Evolutionary conservation across 1,140 invertebrate species (phyloP).

Genomic region (Sesamia nonagrioides): DNA sequence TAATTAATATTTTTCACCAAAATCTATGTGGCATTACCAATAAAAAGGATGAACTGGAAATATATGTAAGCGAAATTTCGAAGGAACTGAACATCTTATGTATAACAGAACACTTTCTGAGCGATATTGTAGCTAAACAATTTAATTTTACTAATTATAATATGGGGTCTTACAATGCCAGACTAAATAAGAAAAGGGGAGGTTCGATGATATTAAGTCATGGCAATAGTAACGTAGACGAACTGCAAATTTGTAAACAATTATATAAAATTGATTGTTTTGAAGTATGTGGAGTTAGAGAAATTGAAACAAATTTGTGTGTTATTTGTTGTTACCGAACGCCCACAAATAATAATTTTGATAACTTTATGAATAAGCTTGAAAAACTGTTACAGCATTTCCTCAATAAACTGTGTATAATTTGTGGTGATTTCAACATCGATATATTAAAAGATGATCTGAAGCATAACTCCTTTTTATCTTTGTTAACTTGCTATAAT

Average conservation of each 20-base stretch:
- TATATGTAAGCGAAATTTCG: neutral
- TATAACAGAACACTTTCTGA: constrained; percentile 5
- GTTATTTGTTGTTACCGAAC: neutral
- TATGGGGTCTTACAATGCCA: neutral
- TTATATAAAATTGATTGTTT: constrained; percentile 4
- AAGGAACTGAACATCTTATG: neutral
- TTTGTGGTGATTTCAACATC: constrained; percentile 3
- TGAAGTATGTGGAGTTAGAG: constrained; percentile 1
- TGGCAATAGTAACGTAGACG: neutral
- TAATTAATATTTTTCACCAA: neutral
- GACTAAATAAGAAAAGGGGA: neutral
- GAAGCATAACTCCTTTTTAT: neutral
- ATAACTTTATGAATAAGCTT: neutral
- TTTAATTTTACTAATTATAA: neutral
- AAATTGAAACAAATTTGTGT: neutral
- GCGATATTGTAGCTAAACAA: no score
- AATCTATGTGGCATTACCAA: neutral
- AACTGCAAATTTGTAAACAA: neutral
- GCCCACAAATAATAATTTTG: neutral
- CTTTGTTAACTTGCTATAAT: neutral
- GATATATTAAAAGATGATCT: neutral
- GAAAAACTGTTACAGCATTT: neutral
- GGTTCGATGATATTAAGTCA: neutral
- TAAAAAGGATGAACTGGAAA: neutral
- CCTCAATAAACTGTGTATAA: constrained; percentile 9